Percentiles rank a stretch among this genome's conserved stretches.
Conservation (phyloP, 2,797 vertebrate genomes). For the Percopsis omiscomaycus region DNA sequence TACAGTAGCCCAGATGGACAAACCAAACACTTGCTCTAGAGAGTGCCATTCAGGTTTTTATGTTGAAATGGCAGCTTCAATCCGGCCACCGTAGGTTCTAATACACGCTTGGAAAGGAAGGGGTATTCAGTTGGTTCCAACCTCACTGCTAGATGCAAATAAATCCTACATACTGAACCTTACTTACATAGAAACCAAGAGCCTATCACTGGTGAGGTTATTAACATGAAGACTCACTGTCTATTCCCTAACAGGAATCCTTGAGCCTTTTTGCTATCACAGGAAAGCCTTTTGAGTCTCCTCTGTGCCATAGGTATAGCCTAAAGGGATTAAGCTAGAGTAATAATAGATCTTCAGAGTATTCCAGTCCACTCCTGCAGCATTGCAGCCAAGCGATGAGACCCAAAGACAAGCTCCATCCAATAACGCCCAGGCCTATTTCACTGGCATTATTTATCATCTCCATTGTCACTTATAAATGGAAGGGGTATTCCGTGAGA, state of each 20-base stretch:
- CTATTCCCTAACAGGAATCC: constrained; percentile 3
- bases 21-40: too few species aligned
- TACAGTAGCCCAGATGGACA: too few species aligned
- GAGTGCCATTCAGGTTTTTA: too few species aligned
- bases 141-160: too few species aligned
- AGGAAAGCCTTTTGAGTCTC: constrained; percentile 29
- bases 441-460: constrained; percentile 43
- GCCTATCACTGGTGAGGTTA: constrained; percentile 1
- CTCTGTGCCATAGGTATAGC: constrained; percentile 36
- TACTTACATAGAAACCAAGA: neutral
- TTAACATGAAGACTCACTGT: neutral
- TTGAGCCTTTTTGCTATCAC: constrained; percentile 11
- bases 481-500: neutral
- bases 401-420: constrained; percentile 41
- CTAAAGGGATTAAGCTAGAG: constrained; percentile 34
- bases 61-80: too few species aligned
- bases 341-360: constrained; percentile 60
- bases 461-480: constrained; percentile 26
- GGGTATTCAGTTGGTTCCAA: too few species aligned
- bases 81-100: too few species aligned
- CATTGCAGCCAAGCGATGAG: constrained; percentile 43
- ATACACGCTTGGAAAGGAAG: too few species aligned
- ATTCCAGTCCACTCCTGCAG: constrained; percentile 59
- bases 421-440: constrained; percentile 42
- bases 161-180: neutral